Base-by-base conservation (phyloP, 2,797 vertebrate species). In the Momotus momota region DNA sequence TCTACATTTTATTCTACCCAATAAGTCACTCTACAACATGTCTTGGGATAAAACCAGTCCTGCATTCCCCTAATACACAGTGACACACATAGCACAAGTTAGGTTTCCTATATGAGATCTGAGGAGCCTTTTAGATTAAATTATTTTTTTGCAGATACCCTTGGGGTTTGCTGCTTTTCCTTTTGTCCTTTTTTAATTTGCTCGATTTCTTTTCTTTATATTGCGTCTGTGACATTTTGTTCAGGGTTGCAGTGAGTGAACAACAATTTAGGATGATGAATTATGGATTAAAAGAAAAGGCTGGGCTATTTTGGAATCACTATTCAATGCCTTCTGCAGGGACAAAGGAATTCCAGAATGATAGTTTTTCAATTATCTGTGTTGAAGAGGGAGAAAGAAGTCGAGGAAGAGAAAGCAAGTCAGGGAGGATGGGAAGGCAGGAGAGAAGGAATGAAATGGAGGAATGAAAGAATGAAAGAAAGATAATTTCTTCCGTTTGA, bases 241-340 rank as follows among this genome's bases (percentile, higher is more conserved):
- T 96, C 94, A 29, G 81, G 81, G 89, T 52, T 96, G 64, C 88
- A 95, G 62, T 12, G 40, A 97, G 86, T 91, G 93, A 98, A 93
- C 87, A 96, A 95, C 86, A 96, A 92, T 96, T 97, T 94, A 96
- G 86, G 74, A 94, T 95, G 93, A 93, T 98, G 96, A 97, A 97
- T 97, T 97, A 97, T 96, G 97, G 96, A 96, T 97, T 95, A 93
- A 95, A 97, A 93, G 90, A 81, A 90, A 95, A 97, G 71, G 73
- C 89, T 55, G 84, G 64, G 85, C 80, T 97, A 86, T 92, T 96
- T 88, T 91, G 84, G 83, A 97, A 91, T 86, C 29, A 46, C 84
- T 92, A 70, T 79, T 95, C 77, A 71, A 19, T 67, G 81, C 48
- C 54, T 93, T 94, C 49, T 92, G 45, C 70, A 48, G 58, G 83